Evolutionary conservation across 35 echinoderm and acorn worm genomes (phyloP).

Genomic region (Apostichopus japonicus): DNA sequence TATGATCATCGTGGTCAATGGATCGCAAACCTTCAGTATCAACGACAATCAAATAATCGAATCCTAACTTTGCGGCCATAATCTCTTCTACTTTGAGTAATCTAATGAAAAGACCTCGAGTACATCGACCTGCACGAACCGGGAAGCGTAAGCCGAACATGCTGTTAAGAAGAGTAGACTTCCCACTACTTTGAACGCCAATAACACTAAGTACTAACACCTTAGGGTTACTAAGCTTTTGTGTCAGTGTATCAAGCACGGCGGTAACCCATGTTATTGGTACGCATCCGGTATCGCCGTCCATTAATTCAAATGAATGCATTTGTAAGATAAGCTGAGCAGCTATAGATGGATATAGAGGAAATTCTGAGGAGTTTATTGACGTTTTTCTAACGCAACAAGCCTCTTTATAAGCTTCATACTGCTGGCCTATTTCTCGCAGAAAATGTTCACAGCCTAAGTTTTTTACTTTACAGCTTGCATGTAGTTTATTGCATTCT

Average conservation of each 20-base stretch:
- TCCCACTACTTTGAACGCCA: conserved; percentile 46
- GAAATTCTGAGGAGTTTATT: background rate
- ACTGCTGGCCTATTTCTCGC: conserved; percentile 30
- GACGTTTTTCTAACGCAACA: background rate
- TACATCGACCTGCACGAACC: conserved; percentile 19
- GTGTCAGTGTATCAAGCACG: background rate
- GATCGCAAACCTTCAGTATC: conserved; percentile 41
- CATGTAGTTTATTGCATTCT: background rate
- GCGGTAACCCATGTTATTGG: conserved; percentile 6
- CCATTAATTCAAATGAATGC: conserved; percentile 30
- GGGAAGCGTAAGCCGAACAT: conserved; percentile 38
- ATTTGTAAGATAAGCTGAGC: background rate
- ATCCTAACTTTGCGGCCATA: background rate
- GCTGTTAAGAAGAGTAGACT: conserved; percentile 44
- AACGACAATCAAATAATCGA: background rate
- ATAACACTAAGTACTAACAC: conserved; percentile 21
- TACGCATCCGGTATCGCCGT: conserved; percentile 9
- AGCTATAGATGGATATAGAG: background rate
- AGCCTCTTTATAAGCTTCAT: background rate
- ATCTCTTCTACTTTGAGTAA: background rate
- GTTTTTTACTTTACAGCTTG: background rate
- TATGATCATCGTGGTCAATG: background rate
- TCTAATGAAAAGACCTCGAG: conserved; percentile 15
- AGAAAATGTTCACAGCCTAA: conserved; percentile 24
- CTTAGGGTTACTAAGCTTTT: background rate